Evolutionary conservation across 2,113 vertebrate genomes (phyloP).

Genomic region (Neofelis nebulosa): DNA sequence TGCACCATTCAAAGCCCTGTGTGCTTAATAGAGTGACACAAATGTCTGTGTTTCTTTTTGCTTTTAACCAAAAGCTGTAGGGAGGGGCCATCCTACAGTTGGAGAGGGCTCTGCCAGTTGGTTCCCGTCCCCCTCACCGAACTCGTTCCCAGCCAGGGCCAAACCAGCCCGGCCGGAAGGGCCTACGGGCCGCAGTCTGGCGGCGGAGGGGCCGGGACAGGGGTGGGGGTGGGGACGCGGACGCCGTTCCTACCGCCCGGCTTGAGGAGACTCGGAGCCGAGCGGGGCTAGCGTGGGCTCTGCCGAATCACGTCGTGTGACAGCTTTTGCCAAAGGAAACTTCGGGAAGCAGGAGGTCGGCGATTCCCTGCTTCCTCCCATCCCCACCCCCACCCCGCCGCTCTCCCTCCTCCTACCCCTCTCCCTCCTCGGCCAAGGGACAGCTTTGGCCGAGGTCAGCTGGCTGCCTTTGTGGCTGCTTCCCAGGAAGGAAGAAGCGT

Average conservation of each 20-base stretch:
- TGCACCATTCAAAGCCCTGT: constrained; percentile 61
- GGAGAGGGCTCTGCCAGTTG: constrained; percentile 8
- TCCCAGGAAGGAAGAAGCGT: constrained; percentile 86
- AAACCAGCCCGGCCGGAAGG: constrained; percentile 57
- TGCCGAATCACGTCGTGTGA: constrained; percentile 60
- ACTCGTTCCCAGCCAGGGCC: background rate
- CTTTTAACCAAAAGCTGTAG: constrained; percentile 67
- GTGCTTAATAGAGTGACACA: constrained; percentile 74
- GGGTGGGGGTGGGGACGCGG: background rate
- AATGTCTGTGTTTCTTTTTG: constrained; percentile 77
- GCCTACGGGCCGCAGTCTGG: constrained; percentile 69
- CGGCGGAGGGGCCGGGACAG: constrained; percentile 64
- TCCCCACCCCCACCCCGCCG: background rate
- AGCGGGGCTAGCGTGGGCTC: constrained; percentile 70
- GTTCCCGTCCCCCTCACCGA: background rate
- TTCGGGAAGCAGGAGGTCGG: constrained; percentile 29
- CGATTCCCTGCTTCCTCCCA: background rate
- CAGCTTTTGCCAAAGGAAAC: constrained; percentile 63
- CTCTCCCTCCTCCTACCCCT: background rate
- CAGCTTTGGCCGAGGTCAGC: constrained; percentile 71
- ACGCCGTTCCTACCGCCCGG: background rate
- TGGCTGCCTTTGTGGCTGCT: constrained; percentile 78
- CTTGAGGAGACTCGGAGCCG: constrained; percentile 38
- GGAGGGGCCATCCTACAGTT: constrained; percentile 61
- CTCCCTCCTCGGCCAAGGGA: constrained; percentile 54